phyloP scores from a whole-genome alignment of 2,888 invertebrate genomes.

The Odiellus spinosus region DNA sequence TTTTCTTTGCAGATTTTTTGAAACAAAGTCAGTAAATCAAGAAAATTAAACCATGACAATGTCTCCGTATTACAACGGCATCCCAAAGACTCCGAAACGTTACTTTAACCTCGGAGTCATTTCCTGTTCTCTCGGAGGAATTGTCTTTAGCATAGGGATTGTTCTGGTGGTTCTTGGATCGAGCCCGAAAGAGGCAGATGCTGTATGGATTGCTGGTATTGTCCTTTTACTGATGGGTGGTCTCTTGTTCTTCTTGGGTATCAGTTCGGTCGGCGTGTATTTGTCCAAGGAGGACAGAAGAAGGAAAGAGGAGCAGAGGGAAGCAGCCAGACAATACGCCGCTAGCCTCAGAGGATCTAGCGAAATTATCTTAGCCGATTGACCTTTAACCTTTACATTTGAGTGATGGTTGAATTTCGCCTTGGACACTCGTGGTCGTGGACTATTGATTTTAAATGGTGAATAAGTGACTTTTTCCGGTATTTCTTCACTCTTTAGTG shows the following conservation, averaged over 20 bases:
- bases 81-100: constrained; percentile 14
- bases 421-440: no score
- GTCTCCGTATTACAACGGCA: no score
- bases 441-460: no score
- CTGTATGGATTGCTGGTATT: constrained; percentile 20
- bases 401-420: no score
- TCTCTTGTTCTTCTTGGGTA: constrained; percentile 19
- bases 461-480: no score
- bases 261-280: constrained; percentile 20
- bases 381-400: no score
- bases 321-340: constrained; percentile 17
- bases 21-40: no score
- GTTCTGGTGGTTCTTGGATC: constrained; percentile 20
- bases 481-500: no score
- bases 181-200: constrained; percentile 19
- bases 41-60: no score
- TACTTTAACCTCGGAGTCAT: constrained; percentile 19
- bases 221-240: constrained; percentile 18
- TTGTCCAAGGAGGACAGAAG: constrained; percentile 19
- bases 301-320: constrained; percentile 17
- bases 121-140: constrained; percentile 18
- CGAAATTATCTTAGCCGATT: not conserved
- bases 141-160: constrained; percentile 19
- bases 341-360: constrained; percentile 13
- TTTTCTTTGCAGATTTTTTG: no score